Evolutionary conservation across 1,140 invertebrate species (phyloP), one percentile per base, ranked within the genome.

Genomic region (Asobara japonica): DNA sequence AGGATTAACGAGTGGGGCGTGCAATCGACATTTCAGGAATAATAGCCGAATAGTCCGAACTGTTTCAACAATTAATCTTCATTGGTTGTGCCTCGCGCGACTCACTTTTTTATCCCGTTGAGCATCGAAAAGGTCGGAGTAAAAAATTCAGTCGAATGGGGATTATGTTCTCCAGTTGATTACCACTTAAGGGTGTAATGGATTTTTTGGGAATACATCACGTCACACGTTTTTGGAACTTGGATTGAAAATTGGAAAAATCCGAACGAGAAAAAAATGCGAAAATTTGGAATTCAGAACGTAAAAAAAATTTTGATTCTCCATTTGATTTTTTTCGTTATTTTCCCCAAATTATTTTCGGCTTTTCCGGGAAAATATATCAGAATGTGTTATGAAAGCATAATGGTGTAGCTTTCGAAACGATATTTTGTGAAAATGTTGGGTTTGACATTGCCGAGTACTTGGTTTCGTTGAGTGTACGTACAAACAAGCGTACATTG

Each of bases 21-120:
- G 60, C 60, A 18, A 71, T 71, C 69, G 69, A 71, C 60, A 29
- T 31, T 62, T 71, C n/a, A 41, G n/a, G 29, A 65, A 65, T 71
- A 64, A 71, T 71, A 64, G 69, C 60, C 36, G 25, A 25, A 64
- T 20, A 41, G 10, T 48, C 16, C 36, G 16, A 5, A 56, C 22
- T 51, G 25, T 45, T 68, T 68, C 18, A 27, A 60, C 67, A 60
- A 69, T 69, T 69, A 33, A 56, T 69, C 48, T 69, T 18, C 18
- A 22, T 56, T 69, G 1, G 29, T 69, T 30, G 45, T 69, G 18
- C 4, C 22, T 18, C 25, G 16, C 16, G 38, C 16, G 6, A 1
- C 30, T 51, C 31, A 45, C 2, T 18, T 38, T 68, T 30, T 27
- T 45, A 11, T 27, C 25, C 33, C 30, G 65, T 22, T 31, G 41